Percentiles rank a stretch among this genome's conserved stretches.
These are phyloP conservation scores for Oscheius onirici DNA, from an alignment of 2,888 invertebrate species.

Conservation along the genomic window DNA sequence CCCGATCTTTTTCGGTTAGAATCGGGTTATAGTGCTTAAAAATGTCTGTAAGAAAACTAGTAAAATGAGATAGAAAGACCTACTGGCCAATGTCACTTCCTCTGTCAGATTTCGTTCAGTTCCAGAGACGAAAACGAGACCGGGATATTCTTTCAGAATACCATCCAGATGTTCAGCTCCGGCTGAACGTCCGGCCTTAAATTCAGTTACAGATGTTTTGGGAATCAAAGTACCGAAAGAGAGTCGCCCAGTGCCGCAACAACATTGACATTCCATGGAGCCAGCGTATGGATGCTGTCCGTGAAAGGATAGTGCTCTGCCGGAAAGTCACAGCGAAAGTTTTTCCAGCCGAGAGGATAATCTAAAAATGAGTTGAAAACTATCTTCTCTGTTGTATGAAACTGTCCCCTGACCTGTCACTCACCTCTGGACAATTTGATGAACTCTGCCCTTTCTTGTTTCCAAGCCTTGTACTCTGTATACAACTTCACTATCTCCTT, in stretches of 20 bases:
- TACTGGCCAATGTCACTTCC: slow-evolving; percentile 41
- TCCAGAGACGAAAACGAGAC: slow-evolving; percentile 43
- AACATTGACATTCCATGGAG: slow-evolving; percentile 41
- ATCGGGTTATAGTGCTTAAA: slow-evolving; percentile 37
- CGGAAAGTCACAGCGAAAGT: slow-evolving; percentile 18
- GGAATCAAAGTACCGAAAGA: slow-evolving; percentile 32
- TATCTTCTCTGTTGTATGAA: no score
- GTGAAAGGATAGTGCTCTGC: not conserved
- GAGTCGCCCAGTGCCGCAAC: slow-evolving; percentile 47
- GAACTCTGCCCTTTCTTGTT: slow-evolving; percentile 6
- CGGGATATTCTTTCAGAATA: slow-evolving; percentile 34
- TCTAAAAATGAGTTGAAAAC: no score
- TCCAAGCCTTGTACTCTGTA: slow-evolving; percentile 27
- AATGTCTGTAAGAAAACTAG: slow-evolving; percentile 37
- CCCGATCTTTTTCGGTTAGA: slow-evolving; percentile 28
- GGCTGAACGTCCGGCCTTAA: slow-evolving; percentile 37
- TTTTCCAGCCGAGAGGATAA: slow-evolving; percentile 29
- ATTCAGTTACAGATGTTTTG: not conserved
- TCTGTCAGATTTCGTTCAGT: slow-evolving; percentile 30
- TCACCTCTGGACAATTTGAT: slow-evolving; percentile 22
- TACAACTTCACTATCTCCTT: not conserved
- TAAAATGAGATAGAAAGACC: slow-evolving; percentile 4
- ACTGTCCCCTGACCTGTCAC: no score
- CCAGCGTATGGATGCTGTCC: slow-evolving; percentile 35
- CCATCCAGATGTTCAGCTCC: slow-evolving; percentile 33